phyloP scores from a whole-genome alignment of 2,797 vertebrate species.

The Sebastes aleutianus region DNA sequence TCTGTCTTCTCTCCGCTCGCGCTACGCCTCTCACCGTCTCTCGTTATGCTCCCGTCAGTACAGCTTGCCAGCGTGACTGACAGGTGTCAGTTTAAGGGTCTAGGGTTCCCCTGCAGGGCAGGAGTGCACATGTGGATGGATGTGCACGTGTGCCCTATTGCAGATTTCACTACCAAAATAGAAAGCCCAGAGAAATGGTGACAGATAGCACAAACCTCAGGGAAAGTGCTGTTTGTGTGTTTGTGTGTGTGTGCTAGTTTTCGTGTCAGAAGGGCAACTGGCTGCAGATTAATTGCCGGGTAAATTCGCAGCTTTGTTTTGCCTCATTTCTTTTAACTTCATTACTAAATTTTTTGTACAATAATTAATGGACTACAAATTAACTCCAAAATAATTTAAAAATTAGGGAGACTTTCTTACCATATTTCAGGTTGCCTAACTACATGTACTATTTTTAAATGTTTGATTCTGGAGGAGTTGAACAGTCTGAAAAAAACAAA shows the following conservation, averaged over 20 bases:
- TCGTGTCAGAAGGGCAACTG: constrained; percentile 16
- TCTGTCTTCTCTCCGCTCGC: constrained; percentile 39
- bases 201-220: constrained; percentile 43
- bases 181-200: constrained; percentile 47
- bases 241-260: neutral
- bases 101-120: constrained; percentile 56
- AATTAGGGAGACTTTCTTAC: neutral
- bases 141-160: constrained; percentile 22
- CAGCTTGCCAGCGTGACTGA: constrained; percentile 71
- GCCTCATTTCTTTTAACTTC: neutral
- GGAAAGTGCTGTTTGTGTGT: constrained; percentile 25
- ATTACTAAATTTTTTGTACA: neutral
- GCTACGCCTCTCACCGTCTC: constrained; percentile 33
- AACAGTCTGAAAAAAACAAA: constrained; percentile 42
- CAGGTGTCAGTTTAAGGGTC: constrained; percentile 75
- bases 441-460: constrained; percentile 42
- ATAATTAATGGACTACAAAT: neutral
- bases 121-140: constrained; percentile 31
- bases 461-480: constrained; percentile 10
- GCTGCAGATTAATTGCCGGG: constrained; percentile 15
- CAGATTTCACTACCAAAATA: constrained; percentile 59
- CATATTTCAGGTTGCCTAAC: constrained; percentile 8
- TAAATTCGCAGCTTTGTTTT: constrained; percentile 7
- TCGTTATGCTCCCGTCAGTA: constrained; percentile 63
- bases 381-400: neutral